phyloP scores from a whole-genome alignment of 2,797 vertebrate species.

The Sardinella longiceps region DNA sequence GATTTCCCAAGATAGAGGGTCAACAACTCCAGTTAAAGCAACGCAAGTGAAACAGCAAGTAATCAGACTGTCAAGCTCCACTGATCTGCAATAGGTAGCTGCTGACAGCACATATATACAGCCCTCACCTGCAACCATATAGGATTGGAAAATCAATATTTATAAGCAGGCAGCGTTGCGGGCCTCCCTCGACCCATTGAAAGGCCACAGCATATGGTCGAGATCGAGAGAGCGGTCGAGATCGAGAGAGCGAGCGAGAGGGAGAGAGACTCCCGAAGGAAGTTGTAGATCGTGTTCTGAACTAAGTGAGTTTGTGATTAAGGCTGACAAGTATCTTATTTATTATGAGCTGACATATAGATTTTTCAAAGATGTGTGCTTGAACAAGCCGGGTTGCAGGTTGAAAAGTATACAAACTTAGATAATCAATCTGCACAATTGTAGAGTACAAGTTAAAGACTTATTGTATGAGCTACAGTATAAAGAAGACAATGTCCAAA shows the following conservation, averaged over 20 bases:
- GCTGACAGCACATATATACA: slow-evolving; percentile 7
- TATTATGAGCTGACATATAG: too few relatives aligned
- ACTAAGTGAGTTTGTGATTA: not conserved
- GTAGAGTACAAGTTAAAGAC: too few relatives aligned
- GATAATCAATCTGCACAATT: too few relatives aligned
- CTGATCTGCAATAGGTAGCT: not conserved
- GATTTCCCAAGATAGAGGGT: not conserved
- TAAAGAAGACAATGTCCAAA: too few relatives aligned
- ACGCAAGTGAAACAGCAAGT: not conserved
- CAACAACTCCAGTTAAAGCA: not conserved
- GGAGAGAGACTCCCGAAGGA: not conserved
- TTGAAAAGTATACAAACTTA: too few relatives aligned
- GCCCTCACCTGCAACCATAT: not conserved
- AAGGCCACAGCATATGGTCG: not conserved
- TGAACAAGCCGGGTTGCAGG: too few relatives aligned
- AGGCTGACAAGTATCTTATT: not conserved
- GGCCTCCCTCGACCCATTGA: not conserved
- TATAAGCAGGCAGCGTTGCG: not conserved
- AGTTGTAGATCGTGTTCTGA: not conserved
- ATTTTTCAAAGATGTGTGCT: too few relatives aligned
- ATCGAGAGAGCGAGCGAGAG: not conserved
- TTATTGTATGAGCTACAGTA: too few relatives aligned
- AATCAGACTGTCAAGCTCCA: slow-evolving; percentile 18
- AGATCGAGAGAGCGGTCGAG: not conserved
- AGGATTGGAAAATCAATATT: slow-evolving; percentile 7